Percentiles rank a stretch among this genome's conserved stretches.
These are phyloP conservation scores for Cliona cf. orientalis DNA, from an alignment of 37 sponge, comb jelly and placozoan species.

Conservation along the genomic window DNA sequence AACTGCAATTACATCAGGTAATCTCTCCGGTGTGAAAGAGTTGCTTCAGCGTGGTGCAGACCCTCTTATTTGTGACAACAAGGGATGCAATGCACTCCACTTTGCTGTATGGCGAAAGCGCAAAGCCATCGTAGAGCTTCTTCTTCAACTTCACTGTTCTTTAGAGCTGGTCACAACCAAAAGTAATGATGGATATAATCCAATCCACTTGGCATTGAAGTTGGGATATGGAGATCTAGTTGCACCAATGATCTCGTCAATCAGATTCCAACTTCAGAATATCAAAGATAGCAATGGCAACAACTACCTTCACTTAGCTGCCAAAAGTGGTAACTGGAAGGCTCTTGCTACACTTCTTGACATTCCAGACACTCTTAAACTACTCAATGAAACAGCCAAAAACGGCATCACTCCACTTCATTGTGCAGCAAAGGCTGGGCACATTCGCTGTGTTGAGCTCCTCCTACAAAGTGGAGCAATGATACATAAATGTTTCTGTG, in stretches of 20 bases:
- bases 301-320: slow-evolving; percentile 72
- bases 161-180: slow-evolving; percentile 24
- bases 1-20: slow-evolving; percentile 48
- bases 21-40: slow-evolving; percentile 33
- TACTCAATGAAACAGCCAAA: slow-evolving; percentile 66
- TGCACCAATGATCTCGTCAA: not conserved
- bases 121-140: slow-evolving; percentile 18
- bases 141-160: slow-evolving; percentile 25
- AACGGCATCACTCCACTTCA: slow-evolving; percentile 83
- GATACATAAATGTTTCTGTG: slow-evolving; percentile 56
- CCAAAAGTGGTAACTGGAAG: slow-evolving; percentile 48
- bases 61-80: slow-evolving; percentile 20
- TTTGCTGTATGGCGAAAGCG: slow-evolving; percentile 40
- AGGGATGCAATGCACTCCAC: slow-evolving; percentile 58
- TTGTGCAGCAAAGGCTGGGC: slow-evolving; percentile 64
- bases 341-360: slow-evolving; percentile 40
- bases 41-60: slow-evolving; percentile 54
- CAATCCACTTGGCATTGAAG: slow-evolving; percentile 50
- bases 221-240: slow-evolving; percentile 20
- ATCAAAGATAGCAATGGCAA: slow-evolving; percentile 49
- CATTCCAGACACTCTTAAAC: slow-evolving; percentile 5
- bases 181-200: slow-evolving; percentile 28
- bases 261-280: slow-evolving; percentile 2
- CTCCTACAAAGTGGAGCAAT: slow-evolving; percentile 82
- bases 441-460: slow-evolving; percentile 62